Evolutionary conservation across 2,797 vertebrate species (phyloP).

Genomic region (Loriculus beryllinus): DNA sequence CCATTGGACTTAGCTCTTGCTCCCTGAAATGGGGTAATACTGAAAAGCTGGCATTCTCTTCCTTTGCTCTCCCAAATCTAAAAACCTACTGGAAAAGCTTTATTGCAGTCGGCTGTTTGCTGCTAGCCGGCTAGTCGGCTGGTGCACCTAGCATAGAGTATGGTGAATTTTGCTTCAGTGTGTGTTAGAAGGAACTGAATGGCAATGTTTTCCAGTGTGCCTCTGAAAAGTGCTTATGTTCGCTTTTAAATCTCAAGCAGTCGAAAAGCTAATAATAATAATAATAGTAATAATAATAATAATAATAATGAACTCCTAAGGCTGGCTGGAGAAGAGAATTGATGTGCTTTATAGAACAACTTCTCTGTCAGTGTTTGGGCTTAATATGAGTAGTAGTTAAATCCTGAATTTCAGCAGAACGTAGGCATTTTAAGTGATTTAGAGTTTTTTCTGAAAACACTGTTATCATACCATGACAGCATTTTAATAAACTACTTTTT

Average conservation of each 20-base stretch:
- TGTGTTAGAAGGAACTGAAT: neutral
- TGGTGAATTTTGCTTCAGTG: neutral
- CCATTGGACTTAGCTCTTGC: neutral
- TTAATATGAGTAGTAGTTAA: neutral
- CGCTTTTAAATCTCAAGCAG: neutral
- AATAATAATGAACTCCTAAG: neutral
- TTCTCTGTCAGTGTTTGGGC: neutral
- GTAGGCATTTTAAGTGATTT: neutral
- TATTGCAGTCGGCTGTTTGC: neutral
- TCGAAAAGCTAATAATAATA: neutral
- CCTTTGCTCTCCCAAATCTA: neutral
- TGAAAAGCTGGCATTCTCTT: neutral
- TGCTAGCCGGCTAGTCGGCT: no score
- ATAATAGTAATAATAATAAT: neutral
- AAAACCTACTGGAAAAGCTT: neutral
- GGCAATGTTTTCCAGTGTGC: neutral
- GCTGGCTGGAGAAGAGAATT: neutral
- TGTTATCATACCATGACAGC: neutral
- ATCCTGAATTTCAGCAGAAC: neutral
- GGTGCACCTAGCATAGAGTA: neutral
- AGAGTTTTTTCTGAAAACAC: conserved; percentile 3
- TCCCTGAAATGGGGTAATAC: neutral
- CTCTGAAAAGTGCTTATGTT: neutral
- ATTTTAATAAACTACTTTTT: conserved; percentile 22
- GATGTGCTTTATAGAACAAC: neutral